Base-by-base conservation (phyloP, 2,797 vertebrate species). In the Trachurus trachurus region DNA sequence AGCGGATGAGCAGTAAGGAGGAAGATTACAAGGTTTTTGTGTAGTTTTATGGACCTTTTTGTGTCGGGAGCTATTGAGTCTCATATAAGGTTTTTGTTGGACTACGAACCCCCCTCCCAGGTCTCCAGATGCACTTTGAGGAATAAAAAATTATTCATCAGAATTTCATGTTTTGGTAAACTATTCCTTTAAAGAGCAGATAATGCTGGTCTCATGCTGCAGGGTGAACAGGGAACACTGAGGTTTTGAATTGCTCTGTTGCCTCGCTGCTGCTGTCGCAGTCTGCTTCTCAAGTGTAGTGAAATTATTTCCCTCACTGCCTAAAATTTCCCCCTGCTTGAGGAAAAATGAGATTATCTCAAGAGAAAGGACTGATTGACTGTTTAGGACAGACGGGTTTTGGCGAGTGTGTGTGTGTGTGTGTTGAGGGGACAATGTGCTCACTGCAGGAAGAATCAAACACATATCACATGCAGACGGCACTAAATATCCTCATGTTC, bases 401-500 rank as follows among this genome's bases (percentile, higher is more conserved):
- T 70, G 49, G 52, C 67, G 66, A 67, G 59, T 64, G 42, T 64
- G 59, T 74, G 34, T 62, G 44, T 76, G 63, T 61, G 60, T 69
- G 61, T 60, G 66, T 56, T 66, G 52, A 81, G 57, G 37, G 70
- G 66, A 82, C 45, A 49, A 34, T 5, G 19, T 62, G 72, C 44
- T 66, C 78, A 66, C 52, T 57, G 65, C 21, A 60, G 73, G 44
- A 70, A 62, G 74, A 83, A 85, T 85, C 71, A 80, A 80, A 92
- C 83, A 86, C 86, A 71, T 77, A 83, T 87, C 83, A 76, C 79
- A 88, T 73, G 74, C 70, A 80, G 61, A 75, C 71, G 34, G 59
- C 76, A 82, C 57, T 62, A 70, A 87, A 82, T 87, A 79, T 86
- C 81, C 10, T 12, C 67, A 60, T 78, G 79, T 74, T 64, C 66